Evolutionary conservation across 2,113 vertebrate species (phyloP), one percentile per base, ranked within the genome.

Genomic region (Esox niger): DNA sequence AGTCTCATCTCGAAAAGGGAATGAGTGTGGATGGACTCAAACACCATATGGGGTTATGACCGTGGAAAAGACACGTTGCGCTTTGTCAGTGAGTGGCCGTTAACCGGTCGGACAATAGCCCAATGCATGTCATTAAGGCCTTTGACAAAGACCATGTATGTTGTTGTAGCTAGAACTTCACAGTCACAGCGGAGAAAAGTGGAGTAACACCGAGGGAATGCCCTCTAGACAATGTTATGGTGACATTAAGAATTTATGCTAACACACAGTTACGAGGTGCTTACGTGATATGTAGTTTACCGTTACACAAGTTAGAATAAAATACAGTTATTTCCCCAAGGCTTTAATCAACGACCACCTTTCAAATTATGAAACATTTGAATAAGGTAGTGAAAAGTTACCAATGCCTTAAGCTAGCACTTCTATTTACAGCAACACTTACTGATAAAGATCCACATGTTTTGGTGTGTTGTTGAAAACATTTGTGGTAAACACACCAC

Each of bases 1-100:
- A 79, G 55, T 56, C 81, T 86, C 79, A 82, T 82, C 62, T 56
- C 81, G 71, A 79, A n/a, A 79, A 82, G 76, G 83, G 76, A 17
- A 49, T 27, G 13, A 63, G 56, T 68, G 6, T 77, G 77, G 73
- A 78, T 60, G 46, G 66, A 47, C 47, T 21, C 30, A 55, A 75
- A 69, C 64, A 33, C 13, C 61, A 68, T 49, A 73, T 62, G 61
- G 71, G 79, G 72, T 25, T 75, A 43, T 71, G 70, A 75, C 56
- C 31, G 73, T 56, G 71, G 57, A 26, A 52, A 30, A 3, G 3
- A 7, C 17, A 35, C n/a, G n/a, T n/a, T 29, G 59, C n/a, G 6
- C 26, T 20, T 63, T 62, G 15, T 33, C 35, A 26, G 43, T 76
- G 73, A 59, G 69, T 21, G 66, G 43, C 35, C 30, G 58, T 80